These are phyloP conservation scores for Drosophila pachea DNA, from an alignment of 1,140 invertebrate genomes.

Conservation along the genomic window DNA sequence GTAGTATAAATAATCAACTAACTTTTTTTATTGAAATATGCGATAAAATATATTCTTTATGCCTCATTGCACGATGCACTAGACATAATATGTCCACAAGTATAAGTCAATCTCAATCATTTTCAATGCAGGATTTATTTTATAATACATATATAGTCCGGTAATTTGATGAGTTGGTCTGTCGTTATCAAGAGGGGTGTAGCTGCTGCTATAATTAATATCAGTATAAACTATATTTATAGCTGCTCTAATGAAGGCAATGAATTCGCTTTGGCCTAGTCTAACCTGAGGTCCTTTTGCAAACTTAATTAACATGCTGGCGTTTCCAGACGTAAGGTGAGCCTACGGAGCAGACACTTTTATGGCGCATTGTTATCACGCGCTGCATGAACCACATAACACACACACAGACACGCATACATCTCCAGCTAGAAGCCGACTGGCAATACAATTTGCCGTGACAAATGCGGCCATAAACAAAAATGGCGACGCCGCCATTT, in stretches of 20 bases:
- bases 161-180: too few relatives aligned
- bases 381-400: constrained; percentile 5
- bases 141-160: too few relatives aligned
- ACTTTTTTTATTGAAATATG: too few relatives aligned
- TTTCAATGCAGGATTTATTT: too few relatives aligned
- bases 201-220: constrained; percentile 3
- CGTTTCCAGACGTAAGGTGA: constrained; percentile 57
- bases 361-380: constrained; percentile 56
- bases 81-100: too few relatives aligned
- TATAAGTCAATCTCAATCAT: too few relatives aligned
- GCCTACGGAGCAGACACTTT: constrained; percentile 53
- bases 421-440: constrained; percentile 23
- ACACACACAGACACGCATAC: constrained; percentile 1
- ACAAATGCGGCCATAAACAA: constrained; percentile 70
- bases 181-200: too few relatives aligned
- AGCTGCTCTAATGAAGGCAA: constrained; percentile 40
- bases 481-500: constrained; percentile 64
- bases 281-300: not conserved
- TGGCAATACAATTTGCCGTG: constrained; percentile 68
- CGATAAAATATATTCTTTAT: too few relatives aligned
- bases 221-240: constrained; percentile 49
- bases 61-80: too few relatives aligned
- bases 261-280: constrained; percentile 23
- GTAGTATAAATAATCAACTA: too few relatives aligned
- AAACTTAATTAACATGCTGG: constrained; percentile 59